Conservation (phyloP, 2,797 vertebrate species). For the Botia kubotai region DNA sequence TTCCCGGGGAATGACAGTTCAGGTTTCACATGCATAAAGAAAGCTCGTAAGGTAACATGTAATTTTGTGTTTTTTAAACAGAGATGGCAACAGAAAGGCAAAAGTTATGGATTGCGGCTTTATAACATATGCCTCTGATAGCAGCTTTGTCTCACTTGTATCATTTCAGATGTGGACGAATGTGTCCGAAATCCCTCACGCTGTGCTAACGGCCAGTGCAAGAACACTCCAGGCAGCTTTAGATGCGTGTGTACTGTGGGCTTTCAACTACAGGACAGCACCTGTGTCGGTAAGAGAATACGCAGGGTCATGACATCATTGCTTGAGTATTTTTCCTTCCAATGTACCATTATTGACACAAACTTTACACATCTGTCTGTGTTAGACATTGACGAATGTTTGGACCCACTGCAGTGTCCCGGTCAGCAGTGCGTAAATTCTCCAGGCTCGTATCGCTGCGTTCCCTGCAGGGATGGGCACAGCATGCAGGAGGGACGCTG, state of each 20-base stretch:
- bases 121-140: no score
- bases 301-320: background rate
- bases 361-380: background rate
- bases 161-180: slow-evolving; percentile 72
- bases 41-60: no score
- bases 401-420: slow-evolving; percentile 72
- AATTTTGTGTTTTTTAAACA: no score
- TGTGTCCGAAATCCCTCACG: slow-evolving; percentile 68
- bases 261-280: slow-evolving; percentile 64
- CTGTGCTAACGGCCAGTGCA: slow-evolving; percentile 75
- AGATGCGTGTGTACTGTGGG: slow-evolving; percentile 76
- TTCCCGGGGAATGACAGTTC: no score
- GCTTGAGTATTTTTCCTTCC: background rate
- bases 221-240: slow-evolving; percentile 77
- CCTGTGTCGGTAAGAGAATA: slow-evolving; percentile 55
- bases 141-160: background rate
- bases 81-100: no score
- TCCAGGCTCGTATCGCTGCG: slow-evolving; percentile 63
- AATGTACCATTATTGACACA: background rate
- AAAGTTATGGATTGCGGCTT: no score
- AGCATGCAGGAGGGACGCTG: slow-evolving; percentile 75
- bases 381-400: slow-evolving; percentile 79
- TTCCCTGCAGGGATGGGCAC: slow-evolving; percentile 76
- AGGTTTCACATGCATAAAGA: no score
- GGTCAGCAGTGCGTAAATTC: slow-evolving; percentile 78